These are phyloP conservation scores for Drosophila affinis DNA, from an alignment of 2,888 invertebrate genomes.

Conservation along the genomic window DNA sequence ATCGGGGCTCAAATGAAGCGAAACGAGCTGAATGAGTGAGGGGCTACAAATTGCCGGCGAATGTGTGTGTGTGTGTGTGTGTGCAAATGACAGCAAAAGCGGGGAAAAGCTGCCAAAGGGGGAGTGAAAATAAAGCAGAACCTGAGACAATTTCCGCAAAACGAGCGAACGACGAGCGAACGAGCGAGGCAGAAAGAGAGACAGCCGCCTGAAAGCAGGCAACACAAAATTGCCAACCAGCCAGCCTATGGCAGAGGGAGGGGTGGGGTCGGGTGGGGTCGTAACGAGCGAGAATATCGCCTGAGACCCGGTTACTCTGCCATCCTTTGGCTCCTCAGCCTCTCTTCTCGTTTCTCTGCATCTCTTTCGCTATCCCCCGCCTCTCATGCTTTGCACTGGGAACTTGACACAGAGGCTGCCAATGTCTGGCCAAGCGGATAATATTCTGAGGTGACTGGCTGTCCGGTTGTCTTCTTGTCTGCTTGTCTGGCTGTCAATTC, in stretches of 20 bases:
- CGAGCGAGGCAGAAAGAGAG: not conserved
- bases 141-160: constrained; percentile 65
- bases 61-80: constrained; percentile 23
- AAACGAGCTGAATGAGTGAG: constrained; percentile 21
- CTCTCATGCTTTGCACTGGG: not conserved
- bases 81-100: constrained; percentile 36
- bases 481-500: not conserved
- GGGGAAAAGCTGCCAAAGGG: not conserved
- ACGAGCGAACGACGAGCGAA: constrained; percentile 18
- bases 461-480: not conserved
- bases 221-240: constrained; percentile 40
- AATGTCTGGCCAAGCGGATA: constrained; percentile 45
- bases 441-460: not conserved
- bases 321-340: not conserved
- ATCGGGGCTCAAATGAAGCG: constrained; percentile 33
- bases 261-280: not conserved
- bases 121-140: constrained; percentile 25
- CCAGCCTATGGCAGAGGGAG: not conserved
- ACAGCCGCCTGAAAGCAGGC: constrained; percentile 45
- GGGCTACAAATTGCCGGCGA: constrained; percentile 47
- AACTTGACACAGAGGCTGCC: constrained; percentile 40
- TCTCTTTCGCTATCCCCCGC: not conserved
- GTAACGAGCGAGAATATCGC: constrained; percentile 35
- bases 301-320: not conserved
- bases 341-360: not conserved